A percentile compares a stretch with the other conserved stretches of the same genome.
These are phyloP conservation scores for Muschampia plurimacula DNA, from an alignment of 2,888 invertebrate species.

Conservation along the genomic window DNA sequence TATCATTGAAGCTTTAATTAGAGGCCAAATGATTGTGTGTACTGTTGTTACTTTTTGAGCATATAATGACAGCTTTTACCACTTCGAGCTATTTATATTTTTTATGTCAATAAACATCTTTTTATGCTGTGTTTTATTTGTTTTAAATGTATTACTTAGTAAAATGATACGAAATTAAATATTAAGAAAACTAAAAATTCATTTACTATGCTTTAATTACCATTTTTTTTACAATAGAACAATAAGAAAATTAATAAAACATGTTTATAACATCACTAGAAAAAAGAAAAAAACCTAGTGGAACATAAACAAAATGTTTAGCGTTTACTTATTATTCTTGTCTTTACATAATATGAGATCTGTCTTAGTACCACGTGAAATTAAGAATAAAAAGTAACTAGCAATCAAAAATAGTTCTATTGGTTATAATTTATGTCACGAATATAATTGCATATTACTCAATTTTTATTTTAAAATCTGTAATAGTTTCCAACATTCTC, in stretches of 20 bases:
- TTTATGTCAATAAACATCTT: conserved; percentile 25
- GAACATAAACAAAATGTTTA: neutral
- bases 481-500: neutral
- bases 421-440: too few relatives aligned
- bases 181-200: neutral
- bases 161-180: neutral
- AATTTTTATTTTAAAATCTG: neutral
- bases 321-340: neutral
- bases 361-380: neutral
- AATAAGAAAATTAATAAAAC: conserved; percentile 14
- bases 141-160: too few relatives aligned
- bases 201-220: neutral
- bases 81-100: conserved; percentile 20
- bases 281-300: neutral
- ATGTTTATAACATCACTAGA: conserved; percentile 13
- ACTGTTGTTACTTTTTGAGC: conserved; percentile 14
- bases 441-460: neutral
- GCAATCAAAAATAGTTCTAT: too few relatives aligned
- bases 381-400: neutral
- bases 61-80: conserved; percentile 26
- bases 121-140: conserved; percentile 18
- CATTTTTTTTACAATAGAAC: neutral
- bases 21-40: conserved; percentile 29
- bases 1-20: conserved; percentile 30
- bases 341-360: neutral